Evolutionary conservation across 2,113 vertebrate species (phyloP), one percentile per base, ranked within the genome.

Genomic region (Dromas ardeola): DNA sequence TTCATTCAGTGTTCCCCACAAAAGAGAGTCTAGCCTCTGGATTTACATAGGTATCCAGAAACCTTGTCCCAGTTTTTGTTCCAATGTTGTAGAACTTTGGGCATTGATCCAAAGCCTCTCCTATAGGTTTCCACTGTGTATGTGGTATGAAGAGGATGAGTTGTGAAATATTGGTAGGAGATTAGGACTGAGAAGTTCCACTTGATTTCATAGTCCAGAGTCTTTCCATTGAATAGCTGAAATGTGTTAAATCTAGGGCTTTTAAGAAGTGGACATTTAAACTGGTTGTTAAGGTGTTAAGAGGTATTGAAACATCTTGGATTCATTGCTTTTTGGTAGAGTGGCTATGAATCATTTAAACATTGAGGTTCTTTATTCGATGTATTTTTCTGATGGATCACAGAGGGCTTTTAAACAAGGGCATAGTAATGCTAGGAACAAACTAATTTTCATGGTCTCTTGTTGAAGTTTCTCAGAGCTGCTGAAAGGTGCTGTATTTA

Each of bases 401-500:
- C 49, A 45, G n/a, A 93, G 58, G 34, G 71, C 71, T 91, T 94
- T 96, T 93, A 95, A 90, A 89, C 85, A 90, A 95, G 77, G 81
- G 19, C 80, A 58, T 12, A 38, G 59, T 58, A 81, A 86, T 82
- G 55, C 61, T 78, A 55, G 89, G 82, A 91, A 90, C 89, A 95
- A 97, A 93, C 85, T 95, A 66, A 97, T 97, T 97, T 97, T 86
- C 25, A 1, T 14, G 27, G 88, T 76, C 45, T 80, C 86, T 86
- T 95, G 96, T 67, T 96, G 78, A 88, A 59, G 66, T 89, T 95
- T 65, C 61, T 95, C 74, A 63, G 67, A 79, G 42, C 73, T 88
- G 88, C 81, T 84, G 69, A 96, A 83, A 94, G 49, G 42, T 90
- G 69, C 61, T 89, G 59, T 91, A 79, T 96, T 93, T 96, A 92